Conservation (phyloP, 2,888 invertebrate genomes). For the Cartodere bifasciata region DNA sequence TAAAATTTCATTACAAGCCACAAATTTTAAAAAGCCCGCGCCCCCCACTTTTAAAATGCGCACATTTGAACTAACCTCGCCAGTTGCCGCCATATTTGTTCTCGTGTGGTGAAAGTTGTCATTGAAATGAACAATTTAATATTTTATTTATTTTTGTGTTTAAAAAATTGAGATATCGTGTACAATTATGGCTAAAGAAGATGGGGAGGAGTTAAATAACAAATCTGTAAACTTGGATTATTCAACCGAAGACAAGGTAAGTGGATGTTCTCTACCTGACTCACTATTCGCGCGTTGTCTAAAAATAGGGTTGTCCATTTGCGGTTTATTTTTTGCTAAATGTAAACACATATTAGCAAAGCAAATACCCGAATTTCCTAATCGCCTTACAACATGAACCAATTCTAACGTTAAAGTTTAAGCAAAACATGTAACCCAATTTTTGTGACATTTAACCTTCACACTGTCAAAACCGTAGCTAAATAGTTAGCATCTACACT, state of each 20-base stretch:
- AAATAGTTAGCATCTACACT: too few species aligned
- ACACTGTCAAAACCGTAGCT: neutral
- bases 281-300: slow-evolving; percentile 30
- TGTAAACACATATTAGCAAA: slow-evolving; percentile 12
- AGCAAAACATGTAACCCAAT: too few species aligned
- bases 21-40: too few species aligned
- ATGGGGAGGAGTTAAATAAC: slow-evolving; percentile 23
- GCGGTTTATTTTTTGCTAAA: slow-evolving; percentile 7
- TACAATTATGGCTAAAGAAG: slow-evolving; percentile 30
- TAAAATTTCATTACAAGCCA: too few species aligned
- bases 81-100: slow-evolving; percentile 32
- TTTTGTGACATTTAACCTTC: slow-evolving; percentile 10
- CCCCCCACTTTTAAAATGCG: too few species aligned
- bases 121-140: slow-evolving; percentile 29
- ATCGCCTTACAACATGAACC: too few species aligned
- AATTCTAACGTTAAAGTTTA: too few species aligned
- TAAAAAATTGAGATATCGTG: slow-evolving; percentile 20
- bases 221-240: slow-evolving; percentile 21
- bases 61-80: slow-evolving; percentile 22
- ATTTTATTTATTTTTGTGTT: slow-evolving; percentile 21
- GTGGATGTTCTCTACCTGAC: slow-evolving; percentile 21
- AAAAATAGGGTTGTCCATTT: slow-evolving; percentile 23
- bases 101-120: slow-evolving; percentile 36
- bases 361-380: too few species aligned
- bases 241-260: slow-evolving; percentile 28